Base-by-base conservation (phyloP, 2,888 invertebrate genomes). In the Drosophila cognata region DNA sequence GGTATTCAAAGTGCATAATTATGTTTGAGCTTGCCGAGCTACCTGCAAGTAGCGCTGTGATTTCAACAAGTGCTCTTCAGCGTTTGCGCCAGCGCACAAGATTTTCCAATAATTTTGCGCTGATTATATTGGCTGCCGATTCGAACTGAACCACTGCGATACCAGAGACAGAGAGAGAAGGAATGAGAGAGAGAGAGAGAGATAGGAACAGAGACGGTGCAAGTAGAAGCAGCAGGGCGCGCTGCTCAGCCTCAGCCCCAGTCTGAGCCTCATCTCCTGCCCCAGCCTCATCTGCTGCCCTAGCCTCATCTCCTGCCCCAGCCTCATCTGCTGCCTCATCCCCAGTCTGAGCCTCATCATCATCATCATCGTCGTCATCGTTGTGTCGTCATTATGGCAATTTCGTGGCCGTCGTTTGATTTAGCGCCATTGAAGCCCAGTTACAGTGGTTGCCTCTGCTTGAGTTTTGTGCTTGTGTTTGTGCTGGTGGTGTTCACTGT, bases 331-430 rank as follows among this genome's bases (percentile, higher is more conserved):
- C 41, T 16, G 48, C 46, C 35, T 33, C 60, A 18, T 29, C 38
- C 38, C 38, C 38, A 18, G 46, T 46, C 33, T 35, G 67, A n/a
- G 33, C 53, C 38, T 41, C 63, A 50, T 51, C 57, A 61, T 68
- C 38, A 43, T 66, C 56, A 50, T 52, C 70, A 11, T 36, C 63
- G 33, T 53, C 62, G 59, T 71, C 73, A 68, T 61, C 59, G 65
- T 57, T 55, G 77, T 82, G 89, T 83, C 89, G 82, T 90, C 90
- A 89, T 90, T 90, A 90, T 90, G 90, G 90, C 89, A 88, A 87
- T 87, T 90, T 90, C 89, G 90, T 90, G 87, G 79, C 77, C 84
- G 73, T 71, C 83, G 90, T 82, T 87, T 87, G 87, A 87, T 87
- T 87, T 90, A 87, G 84, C 90, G 90, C 89, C 90, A 86, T 62